Percentiles rank a stretch among this genome's conserved stretches.
These are phyloP conservation scores for Drosophila tsacasi DNA, from an alignment of 1,140 invertebrate species.

Conservation along the genomic window DNA sequence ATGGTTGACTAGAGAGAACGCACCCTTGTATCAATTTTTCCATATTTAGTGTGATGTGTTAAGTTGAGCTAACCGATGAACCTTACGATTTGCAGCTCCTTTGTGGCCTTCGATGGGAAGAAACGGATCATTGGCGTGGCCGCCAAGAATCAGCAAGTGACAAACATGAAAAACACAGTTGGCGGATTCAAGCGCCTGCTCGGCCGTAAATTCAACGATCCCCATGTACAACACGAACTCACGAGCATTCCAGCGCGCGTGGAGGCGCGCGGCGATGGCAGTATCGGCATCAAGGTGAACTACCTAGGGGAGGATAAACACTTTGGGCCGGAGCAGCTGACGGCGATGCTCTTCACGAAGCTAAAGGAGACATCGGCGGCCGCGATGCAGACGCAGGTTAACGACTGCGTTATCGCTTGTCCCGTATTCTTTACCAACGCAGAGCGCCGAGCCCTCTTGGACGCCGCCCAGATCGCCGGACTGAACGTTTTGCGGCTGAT, in stretches of 20 bases:
- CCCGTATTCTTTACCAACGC: constrained; percentile 97
- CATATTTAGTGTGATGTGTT: constrained; percentile 9
- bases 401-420: constrained; percentile 98
- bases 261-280: constrained; percentile 89
- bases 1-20: neutral
- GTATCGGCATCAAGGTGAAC: constrained; percentile 93
- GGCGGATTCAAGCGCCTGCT: constrained; percentile 96
- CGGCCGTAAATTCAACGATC: constrained; percentile 95
- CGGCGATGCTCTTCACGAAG: constrained; percentile 98
- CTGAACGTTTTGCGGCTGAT: constrained; percentile 97
- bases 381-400: constrained; percentile 95
- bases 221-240: constrained; percentile 92
- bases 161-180: constrained; percentile 98
- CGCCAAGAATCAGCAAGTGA: constrained; percentile 98
- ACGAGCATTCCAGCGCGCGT: constrained; percentile 91
- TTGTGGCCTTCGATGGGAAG: constrained; percentile 96
- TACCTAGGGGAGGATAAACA: constrained; percentile 94
- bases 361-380: constrained; percentile 95
- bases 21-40: constrained; percentile 14
- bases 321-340: constrained; percentile 98
- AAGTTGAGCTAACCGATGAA: neutral
- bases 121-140: constrained; percentile 97
- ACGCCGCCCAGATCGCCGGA: constrained; percentile 94
- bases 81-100: constrained; percentile 90
- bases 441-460: constrained; percentile 95